phyloP scores from a whole-genome alignment of 2,113 vertebrate genomes.

The Athene noctua region DNA sequence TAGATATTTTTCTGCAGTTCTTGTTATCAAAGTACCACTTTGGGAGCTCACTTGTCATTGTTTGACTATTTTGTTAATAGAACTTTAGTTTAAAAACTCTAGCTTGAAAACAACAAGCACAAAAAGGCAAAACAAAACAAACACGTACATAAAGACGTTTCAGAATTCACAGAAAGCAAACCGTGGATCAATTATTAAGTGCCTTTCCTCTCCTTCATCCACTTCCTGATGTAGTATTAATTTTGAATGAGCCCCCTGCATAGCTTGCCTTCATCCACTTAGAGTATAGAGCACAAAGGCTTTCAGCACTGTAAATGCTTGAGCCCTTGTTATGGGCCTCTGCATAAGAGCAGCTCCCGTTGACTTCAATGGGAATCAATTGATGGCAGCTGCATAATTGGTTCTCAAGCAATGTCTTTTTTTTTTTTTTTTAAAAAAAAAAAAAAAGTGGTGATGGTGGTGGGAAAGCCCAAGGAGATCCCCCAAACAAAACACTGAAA shows the following conservation, averaged over 20 bases:
- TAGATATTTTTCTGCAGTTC: background rate
- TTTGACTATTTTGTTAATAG: background rate
- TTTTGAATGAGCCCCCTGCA: constrained; percentile 40
- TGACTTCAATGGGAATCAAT: constrained; percentile 31
- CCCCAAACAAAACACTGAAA: background rate
- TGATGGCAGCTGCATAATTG: constrained; percentile 24
- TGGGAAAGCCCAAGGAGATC: background rate
- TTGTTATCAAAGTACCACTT: background rate
- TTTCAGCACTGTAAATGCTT: background rate
- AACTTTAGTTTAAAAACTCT: background rate
- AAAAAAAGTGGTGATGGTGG: no score
- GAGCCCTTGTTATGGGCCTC: background rate
- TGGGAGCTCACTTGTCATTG: background rate
- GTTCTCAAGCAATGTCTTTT: background rate
- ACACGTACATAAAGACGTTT: background rate
- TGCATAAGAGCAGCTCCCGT: background rate
- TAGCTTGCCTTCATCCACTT: background rate
- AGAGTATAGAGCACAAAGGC: background rate
- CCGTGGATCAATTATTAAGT: constrained; percentile 33
- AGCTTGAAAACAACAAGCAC: background rate
- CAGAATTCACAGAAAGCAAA: background rate
- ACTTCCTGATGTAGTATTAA: constrained; percentile 29
- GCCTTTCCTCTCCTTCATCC: background rate
- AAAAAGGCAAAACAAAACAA: background rate
- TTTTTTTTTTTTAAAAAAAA: background rate